These are phyloP conservation scores for Acromyrmex heyeri DNA, from an alignment of 1,140 invertebrate genomes.

Conservation along the genomic window DNA sequence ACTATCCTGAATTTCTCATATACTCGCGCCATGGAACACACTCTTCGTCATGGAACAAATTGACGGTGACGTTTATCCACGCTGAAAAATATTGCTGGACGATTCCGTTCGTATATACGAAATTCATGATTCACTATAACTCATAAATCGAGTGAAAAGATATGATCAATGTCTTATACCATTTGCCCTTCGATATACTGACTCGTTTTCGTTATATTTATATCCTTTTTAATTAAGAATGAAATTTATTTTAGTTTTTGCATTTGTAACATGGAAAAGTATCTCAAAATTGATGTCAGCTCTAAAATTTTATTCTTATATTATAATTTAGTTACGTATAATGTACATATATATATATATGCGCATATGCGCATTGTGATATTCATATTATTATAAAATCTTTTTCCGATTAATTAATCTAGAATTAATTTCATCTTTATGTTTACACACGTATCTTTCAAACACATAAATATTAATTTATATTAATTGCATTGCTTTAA, in stretches of 20 bases:
- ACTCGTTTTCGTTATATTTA: not conserved
- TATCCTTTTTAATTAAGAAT: not conserved
- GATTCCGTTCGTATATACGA: not conserved
- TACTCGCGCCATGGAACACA: no score
- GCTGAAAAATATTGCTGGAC: conserved; percentile 6
- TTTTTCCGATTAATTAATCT: not conserved
- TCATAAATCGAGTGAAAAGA: conserved; percentile 3
- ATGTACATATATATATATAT: not conserved
- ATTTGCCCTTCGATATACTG: not conserved
- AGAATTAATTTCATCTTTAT: not conserved
- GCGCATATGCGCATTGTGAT: not conserved
- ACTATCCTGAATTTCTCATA: conserved; percentile 30
- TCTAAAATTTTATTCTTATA: not conserved
- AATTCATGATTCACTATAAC: conserved; percentile 10
- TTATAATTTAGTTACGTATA: not conserved
- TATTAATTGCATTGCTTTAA: conserved; percentile 2
- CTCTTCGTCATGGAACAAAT: conserved; percentile 44
- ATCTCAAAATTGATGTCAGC: not conserved
- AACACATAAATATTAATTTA: not conserved
- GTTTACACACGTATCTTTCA: not conserved
- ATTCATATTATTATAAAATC: not conserved
- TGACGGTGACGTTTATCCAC: conserved; percentile 45
- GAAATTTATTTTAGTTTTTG: not conserved
- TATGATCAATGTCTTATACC: not conserved
- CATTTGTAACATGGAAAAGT: not conserved